A percentile compares a stretch with the other conserved stretches of the same genome.
Conservation (phyloP, 2,888 invertebrate genomes). For the Saturnia japonica region DNA sequence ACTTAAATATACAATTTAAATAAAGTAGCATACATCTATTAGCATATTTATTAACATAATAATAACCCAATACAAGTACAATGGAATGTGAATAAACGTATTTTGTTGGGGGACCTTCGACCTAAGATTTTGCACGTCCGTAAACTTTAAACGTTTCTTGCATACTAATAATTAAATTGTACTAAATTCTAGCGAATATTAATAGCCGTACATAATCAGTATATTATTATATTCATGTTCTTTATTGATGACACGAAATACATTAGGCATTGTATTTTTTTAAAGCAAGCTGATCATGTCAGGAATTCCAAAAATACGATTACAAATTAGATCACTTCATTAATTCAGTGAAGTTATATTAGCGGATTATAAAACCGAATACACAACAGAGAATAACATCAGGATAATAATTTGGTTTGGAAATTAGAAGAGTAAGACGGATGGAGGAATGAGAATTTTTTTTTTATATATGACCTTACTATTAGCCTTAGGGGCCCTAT, state of each 20-base stretch:
- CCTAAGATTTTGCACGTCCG: neutral
- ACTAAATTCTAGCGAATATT: neutral
- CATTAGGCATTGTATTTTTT: no score
- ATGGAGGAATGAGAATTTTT: no score
- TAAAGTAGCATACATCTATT: neutral
- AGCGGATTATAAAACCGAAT: neutral
- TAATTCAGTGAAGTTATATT: neutral
- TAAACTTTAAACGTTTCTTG: neutral
- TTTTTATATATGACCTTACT: no score
- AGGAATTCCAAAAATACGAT: neutral
- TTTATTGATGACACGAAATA: no score
- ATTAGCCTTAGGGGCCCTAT: no score
- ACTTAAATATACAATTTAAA: constrained; percentile 4
- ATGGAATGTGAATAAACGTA: neutral
- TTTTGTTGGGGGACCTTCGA: neutral
- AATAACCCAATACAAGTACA: neutral
- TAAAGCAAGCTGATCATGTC: neutral
- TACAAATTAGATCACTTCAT: neutral
- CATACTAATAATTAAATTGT: neutral
- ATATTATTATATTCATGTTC: no score
- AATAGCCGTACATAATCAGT: no score
- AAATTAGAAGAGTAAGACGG: no score
- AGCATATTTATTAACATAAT: constrained; percentile 8
- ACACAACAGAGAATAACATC: neutral
- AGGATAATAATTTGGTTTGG: no score